Conservation (phyloP, 2,113 vertebrate species). For the Myrmecobius fasciatus region DNA sequence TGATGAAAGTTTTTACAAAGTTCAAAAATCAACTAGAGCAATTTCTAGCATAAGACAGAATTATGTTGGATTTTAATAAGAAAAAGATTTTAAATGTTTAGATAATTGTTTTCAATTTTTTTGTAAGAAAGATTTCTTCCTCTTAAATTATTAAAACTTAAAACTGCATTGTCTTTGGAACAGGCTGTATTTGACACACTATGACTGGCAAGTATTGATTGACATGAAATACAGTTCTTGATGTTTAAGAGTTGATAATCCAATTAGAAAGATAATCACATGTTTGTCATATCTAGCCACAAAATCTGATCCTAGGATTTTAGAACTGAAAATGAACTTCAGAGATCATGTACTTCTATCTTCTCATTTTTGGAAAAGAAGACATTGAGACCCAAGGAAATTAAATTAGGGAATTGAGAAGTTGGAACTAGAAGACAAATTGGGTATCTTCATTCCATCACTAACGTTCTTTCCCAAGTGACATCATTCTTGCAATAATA, state of each 20-base stretch:
- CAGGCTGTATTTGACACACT: not conserved
- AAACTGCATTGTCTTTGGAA: not conserved
- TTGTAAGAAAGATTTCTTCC: not conserved
- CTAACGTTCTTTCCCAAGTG: too few species aligned
- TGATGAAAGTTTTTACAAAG: not conserved
- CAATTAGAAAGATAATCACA: not conserved
- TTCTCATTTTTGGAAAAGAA: too few species aligned
- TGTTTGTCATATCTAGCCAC: not conserved
- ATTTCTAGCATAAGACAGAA: not conserved
- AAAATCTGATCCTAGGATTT: not conserved
- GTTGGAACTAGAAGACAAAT: too few species aligned
- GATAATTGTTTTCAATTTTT: not conserved
- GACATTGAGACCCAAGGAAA: too few species aligned
- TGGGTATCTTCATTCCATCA: too few species aligned
- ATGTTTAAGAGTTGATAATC: not conserved
- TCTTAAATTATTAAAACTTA: not conserved
- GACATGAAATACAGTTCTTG: not conserved
- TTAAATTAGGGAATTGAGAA: too few species aligned
- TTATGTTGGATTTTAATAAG: not conserved
- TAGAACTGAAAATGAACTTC: not conserved
- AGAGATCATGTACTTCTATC: not conserved
- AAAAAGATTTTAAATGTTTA: not conserved
- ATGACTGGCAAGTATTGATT: not conserved
- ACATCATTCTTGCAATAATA: too few species aligned
- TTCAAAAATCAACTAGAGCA: not conserved